These are phyloP conservation scores for Agapostemon virescens DNA, from an alignment of 2,888 invertebrate species.

Conservation along the genomic window DNA sequence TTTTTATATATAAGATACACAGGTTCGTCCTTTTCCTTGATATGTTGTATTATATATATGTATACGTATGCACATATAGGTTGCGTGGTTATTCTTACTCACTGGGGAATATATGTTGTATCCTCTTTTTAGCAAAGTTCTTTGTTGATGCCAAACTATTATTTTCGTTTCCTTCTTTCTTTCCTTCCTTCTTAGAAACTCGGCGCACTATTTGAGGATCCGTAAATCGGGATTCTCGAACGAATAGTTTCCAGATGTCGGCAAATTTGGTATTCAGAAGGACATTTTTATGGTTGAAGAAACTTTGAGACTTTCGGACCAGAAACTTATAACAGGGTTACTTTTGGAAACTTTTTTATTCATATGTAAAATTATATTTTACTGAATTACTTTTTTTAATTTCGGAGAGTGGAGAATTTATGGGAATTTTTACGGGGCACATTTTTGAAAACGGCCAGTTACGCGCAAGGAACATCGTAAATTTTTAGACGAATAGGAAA, in stretches of 20 bases:
- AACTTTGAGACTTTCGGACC: not conserved
- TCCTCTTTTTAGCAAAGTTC: not conserved
- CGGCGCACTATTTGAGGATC: not conserved
- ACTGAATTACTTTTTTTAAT: not conserved
- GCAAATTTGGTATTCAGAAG: constrained; percentile 6
- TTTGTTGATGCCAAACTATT: not conserved
- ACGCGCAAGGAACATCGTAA: not conserved
- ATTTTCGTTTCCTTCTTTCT: not conserved
- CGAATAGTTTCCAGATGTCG: not conserved
- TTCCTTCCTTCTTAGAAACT: not conserved
- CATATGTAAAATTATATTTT: not conserved
- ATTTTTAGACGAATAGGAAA: not conserved
- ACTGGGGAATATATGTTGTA: too few species aligned
- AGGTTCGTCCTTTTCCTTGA: not conserved
- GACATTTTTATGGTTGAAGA: constrained; percentile 6
- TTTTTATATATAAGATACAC: not conserved
- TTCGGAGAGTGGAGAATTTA: not conserved
- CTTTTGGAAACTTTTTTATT: not conserved
- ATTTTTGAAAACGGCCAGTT: not conserved
- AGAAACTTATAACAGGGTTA: not conserved
- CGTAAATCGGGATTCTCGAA: constrained; percentile 12
- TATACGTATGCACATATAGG: not conserved
- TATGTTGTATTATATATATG: not conserved
- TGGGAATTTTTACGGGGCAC: not conserved
- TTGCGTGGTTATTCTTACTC: not conserved